A percentile compares a stretch with the other conserved stretches of the same genome.
phyloP scores from a whole-genome alignment of 2,797 vertebrate species.

The Hirundo rustica region DNA sequence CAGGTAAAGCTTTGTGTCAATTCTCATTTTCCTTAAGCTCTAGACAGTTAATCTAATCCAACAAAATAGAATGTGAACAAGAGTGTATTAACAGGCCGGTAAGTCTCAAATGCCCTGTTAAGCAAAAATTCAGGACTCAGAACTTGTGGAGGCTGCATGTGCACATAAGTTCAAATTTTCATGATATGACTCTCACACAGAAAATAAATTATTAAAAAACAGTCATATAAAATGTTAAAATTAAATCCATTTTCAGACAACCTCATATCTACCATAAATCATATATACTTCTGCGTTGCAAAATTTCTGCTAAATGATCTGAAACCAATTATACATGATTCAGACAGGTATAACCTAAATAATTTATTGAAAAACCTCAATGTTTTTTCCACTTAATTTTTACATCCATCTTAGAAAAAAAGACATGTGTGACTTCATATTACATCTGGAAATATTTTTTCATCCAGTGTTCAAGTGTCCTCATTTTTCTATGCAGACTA shows the following conservation, averaged over 20 bases:
- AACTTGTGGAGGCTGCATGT: neutral
- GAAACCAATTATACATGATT: neutral
- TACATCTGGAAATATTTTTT: neutral
- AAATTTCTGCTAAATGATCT: neutral
- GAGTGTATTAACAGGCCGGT: neutral
- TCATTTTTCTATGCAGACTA: neutral
- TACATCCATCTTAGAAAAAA: neutral
- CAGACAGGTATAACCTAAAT: neutral
- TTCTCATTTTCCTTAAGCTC: constrained; percentile 17
- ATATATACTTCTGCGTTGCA: neutral
- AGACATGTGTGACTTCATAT: rapidly evolving
- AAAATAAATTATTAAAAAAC: neutral
- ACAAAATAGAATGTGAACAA: neutral
- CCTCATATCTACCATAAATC: neutral
- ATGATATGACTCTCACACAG: neutral
- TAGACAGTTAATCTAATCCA: neutral
- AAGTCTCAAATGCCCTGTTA: neutral
- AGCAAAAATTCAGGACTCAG: neutral
- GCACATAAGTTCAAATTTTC: neutral
- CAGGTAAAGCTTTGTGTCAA: constrained; percentile 28
- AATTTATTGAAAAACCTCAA: neutral
- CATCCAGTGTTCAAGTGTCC: neutral
- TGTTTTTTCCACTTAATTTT: neutral
- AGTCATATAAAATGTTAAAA: neutral
- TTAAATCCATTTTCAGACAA: neutral